Base-by-base conservation (phyloP, 2,113 vertebrate genomes). In the Emberiza fucata region DNA sequence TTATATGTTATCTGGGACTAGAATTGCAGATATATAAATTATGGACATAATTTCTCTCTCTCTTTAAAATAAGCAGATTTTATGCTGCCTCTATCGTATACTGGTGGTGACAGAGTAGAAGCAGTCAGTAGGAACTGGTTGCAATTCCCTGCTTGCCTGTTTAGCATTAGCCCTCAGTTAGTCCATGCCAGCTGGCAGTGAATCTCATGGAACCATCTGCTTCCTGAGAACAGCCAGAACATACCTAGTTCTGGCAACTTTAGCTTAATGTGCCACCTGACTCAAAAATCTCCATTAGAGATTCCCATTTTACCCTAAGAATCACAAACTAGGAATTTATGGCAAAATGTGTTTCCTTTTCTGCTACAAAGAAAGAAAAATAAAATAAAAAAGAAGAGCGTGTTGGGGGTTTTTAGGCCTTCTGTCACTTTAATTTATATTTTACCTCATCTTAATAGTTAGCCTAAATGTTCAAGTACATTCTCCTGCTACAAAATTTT, bases 181-280 rank as follows among this genome's bases (percentile, higher is more conserved):
- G 71, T 33, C 59, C 14, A 10, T 92, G 90, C 96, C 96, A 97
- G 87, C 81, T 97, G 93, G 93, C 90, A 82, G 31, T 66, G 70
- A 85, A 70, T 85, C 47, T 92, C 60, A 81, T 5, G 8, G 85
- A 94, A 81, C 95, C 90, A 95, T 96, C 93, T 96, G 93, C 33
- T 96, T 97, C 95, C 92, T 92, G 87, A 54, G 93, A 92, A 97
- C 92, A 93, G 88, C 87, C 88, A 96, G 96, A 90, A 86, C 81
- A 80, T 73, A 94, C 93, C 92, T 96, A 94, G 82, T 90, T 95
- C 91, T 96, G 90, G 92, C 85, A 94, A 68, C 56, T 70, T 90
- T 37, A 90, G 29, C 59, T 78, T 96, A 79, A 85, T 90, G 50
- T 82, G 63, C 76, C 90, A 96, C 75, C 92, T 92, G 90, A 93